Percentiles rank a stretch among this genome's conserved stretches.
These are phyloP conservation scores for Apis dorsata DNA, from an alignment of 1,140 invertebrate species.

Conservation along the genomic window DNA sequence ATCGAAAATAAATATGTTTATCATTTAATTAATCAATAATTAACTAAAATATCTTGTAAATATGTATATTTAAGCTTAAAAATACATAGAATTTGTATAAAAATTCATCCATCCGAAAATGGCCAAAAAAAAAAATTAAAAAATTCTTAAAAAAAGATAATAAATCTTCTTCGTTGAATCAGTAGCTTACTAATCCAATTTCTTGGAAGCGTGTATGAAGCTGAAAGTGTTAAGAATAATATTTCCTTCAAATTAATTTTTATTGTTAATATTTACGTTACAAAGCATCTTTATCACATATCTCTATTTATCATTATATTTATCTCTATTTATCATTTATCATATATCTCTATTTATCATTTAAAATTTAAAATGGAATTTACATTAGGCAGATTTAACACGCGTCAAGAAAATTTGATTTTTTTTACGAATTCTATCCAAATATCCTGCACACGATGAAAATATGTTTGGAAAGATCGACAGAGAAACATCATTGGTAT, in stretches of 20 bases:
- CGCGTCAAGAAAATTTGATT: background rate
- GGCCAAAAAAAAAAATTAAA: accelerated
- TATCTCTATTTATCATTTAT: background rate
- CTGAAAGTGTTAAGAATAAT: background rate
- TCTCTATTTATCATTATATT: background rate
- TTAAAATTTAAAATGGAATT: background rate
- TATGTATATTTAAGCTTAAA: no score
- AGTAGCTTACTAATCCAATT: background rate
- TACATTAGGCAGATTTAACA: background rate
- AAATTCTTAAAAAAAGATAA: background rate
- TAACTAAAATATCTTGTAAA: no score
- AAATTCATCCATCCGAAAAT: background rate
- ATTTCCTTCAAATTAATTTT: background rate
- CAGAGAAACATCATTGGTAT: conserved; percentile 31
- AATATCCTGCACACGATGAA: conserved; percentile 4
- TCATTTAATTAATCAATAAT: no score
- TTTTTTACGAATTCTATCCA: background rate
- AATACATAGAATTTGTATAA: background rate
- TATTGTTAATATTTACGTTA: conserved; percentile 4
- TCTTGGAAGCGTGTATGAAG: background rate
- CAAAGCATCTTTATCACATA: background rate
- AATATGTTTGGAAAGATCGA: conserved; percentile 10
- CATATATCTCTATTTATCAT: background rate
- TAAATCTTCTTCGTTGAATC: background rate
- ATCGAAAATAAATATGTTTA: no score